phyloP scores from a whole-genome alignment of 1,140 invertebrate species.

The Drosophila kohkoa region DNA sequence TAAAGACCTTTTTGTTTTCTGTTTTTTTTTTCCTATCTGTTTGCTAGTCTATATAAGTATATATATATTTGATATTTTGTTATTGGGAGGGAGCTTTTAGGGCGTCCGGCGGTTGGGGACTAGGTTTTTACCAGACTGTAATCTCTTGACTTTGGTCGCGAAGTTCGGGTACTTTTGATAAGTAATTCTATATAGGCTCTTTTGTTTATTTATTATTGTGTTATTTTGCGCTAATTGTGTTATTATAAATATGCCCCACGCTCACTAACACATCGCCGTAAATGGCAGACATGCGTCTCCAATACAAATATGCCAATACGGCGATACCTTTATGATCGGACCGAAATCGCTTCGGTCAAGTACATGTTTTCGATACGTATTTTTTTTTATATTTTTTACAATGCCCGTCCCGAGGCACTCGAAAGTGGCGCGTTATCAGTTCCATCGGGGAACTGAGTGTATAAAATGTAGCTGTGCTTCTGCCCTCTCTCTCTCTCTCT shows the following conservation, averaged over 20 bases:
- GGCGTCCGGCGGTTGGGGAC: not conserved
- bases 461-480: not conserved
- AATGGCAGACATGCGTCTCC: not conserved
- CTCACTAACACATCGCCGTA: not conserved
- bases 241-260: conserved; percentile 57
- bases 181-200: conserved; percentile 59
- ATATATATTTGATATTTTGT: not conserved
- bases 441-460: conserved; percentile 22
- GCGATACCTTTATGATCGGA: conserved; percentile 63
- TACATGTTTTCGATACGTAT: conserved; percentile 66
- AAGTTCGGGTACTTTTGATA: conserved; percentile 61
- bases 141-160: conserved; percentile 46
- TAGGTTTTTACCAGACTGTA: conserved; percentile 21
- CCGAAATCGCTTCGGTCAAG: conserved; percentile 58
- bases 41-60: not conserved
- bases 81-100: not conserved
- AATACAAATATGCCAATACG: conserved; percentile 38
- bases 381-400: conserved; percentile 42
- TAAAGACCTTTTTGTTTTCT: not conserved
- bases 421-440: conserved; percentile 41
- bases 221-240: conserved; percentile 62
- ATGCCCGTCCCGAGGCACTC: conserved; percentile 39
- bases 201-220: conserved; percentile 62
- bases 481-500: too few species aligned
- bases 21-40: not conserved